Evolutionary conservation across 2,888 invertebrate genomes (phyloP).

Genomic region (Schizotus pectinicornis): DNA sequence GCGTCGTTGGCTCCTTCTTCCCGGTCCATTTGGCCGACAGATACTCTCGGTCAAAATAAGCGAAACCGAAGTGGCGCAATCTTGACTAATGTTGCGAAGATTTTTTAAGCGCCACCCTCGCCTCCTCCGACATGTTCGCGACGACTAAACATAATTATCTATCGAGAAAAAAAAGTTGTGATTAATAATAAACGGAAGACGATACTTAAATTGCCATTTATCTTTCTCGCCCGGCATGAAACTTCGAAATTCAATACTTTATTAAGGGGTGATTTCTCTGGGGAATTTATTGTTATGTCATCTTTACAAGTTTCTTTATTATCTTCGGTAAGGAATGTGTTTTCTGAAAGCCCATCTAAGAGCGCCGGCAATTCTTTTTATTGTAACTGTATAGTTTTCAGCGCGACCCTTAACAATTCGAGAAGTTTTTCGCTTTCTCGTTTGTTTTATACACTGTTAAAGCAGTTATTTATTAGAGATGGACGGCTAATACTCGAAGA

Average conservation of each 20-base stretch:
- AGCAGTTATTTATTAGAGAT: neutral
- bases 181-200: neutral
- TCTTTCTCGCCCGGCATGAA: neutral
- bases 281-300: conserved; percentile 3
- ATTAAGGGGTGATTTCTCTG: neutral
- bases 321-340: neutral
- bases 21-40: too few species aligned
- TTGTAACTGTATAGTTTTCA: conserved; percentile 4
- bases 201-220: neutral
- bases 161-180: too few species aligned
- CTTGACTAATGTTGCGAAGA: too few species aligned
- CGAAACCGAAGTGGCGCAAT: too few species aligned
- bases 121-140: too few species aligned
- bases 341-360: neutral
- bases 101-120: too few species aligned
- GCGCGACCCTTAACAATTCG: neutral
- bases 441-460: neutral
- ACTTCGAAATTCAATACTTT: conserved; percentile 4
- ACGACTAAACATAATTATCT: too few species aligned
- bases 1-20: too few species aligned
- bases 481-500: neutral
- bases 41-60: too few species aligned
- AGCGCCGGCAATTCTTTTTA: neutral
- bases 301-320: neutral
- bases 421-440: neutral